Evolutionary conservation across 2,888 invertebrate genomes (phyloP).

Genomic region (Griposia aprilina): DNA sequence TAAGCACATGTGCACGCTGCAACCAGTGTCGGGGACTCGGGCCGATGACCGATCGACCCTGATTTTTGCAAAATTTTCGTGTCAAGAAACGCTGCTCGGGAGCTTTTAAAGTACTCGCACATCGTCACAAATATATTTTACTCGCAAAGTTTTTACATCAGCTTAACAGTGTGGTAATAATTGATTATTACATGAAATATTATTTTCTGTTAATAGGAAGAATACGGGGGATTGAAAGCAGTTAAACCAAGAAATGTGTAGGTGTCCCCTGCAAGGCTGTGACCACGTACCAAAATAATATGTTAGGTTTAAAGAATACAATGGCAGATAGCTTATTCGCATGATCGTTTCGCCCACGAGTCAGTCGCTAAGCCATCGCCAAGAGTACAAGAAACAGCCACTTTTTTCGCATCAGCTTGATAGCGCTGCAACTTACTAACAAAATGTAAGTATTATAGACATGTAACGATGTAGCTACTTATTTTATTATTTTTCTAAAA

Average conservation of each 20-base stretch:
- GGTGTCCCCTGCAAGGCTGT: conserved; percentile 4
- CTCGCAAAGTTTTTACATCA: conserved; percentile 11
- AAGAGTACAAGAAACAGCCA: conserved; percentile 16
- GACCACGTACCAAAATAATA: conserved; percentile 36
- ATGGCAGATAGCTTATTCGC: conserved; percentile 32
- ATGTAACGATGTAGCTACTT: neutral
- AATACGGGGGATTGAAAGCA: conserved; percentile 1
- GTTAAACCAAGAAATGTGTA: conserved; percentile 13
- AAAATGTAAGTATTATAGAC: neutral
- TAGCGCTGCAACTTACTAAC: neutral
- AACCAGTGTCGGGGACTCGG: conserved; percentile 77
- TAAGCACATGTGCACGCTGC: conserved; percentile 80
- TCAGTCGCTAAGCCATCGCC: conserved; percentile 4
- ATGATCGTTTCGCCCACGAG: conserved; percentile 12
- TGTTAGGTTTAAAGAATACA: conserved; percentile 45
- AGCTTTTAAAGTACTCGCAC: conserved; percentile 34
- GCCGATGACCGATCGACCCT: conserved; percentile 80
- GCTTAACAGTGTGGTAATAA: conserved; percentile 32
- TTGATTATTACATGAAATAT: conserved; percentile 42
- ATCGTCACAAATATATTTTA: neutral
- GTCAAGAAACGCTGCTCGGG: conserved; percentile 33
- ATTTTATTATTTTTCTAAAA: neutral
- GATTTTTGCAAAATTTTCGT: conserved; percentile 76
- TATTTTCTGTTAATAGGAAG: conserved; percentile 16
- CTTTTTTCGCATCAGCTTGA: conserved; percentile 2